Evolutionary conservation across 1,140 invertebrate species (phyloP).

Genomic region (Papilio aristodemus): DNA sequence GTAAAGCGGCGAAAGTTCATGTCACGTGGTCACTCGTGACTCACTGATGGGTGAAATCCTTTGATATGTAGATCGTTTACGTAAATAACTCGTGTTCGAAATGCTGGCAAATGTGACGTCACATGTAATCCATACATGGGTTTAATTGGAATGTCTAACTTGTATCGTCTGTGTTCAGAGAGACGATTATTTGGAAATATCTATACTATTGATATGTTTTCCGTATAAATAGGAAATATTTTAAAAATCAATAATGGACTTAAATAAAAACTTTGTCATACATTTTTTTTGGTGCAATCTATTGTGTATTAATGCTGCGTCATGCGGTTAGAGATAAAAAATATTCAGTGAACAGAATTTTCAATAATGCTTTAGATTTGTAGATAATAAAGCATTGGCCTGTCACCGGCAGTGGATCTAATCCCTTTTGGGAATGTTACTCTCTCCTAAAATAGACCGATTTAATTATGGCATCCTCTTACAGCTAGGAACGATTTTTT

Average conservation of each 20-base stretch:
- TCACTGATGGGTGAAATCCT: slow-evolving; percentile 32
- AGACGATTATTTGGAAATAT: neutral
- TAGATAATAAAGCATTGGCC: neutral
- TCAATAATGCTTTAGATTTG: slow-evolving; percentile 2
- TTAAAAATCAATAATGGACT: neutral
- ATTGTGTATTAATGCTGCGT: neutral
- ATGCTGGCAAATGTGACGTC: neutral
- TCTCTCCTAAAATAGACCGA: neutral
- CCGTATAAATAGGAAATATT: no score
- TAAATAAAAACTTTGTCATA: neutral
- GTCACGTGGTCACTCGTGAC: slow-evolving; percentile 8
- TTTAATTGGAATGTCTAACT: slow-evolving; percentile 23
- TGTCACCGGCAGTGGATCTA: slow-evolving; percentile 7
- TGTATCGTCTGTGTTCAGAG: neutral
- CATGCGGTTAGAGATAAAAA: neutral
- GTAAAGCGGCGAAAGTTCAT: slow-evolving; percentile 24
- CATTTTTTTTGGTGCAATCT: neutral
- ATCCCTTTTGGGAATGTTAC: slow-evolving; percentile 8
- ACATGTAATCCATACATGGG: slow-evolving; percentile 17
- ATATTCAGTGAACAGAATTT: neutral
- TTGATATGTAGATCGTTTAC: slow-evolving; percentile 30
- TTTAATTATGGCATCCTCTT: slow-evolving; percentile 23
- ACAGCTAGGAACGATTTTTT: slow-evolving; percentile 8
- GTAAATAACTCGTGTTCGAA: neutral
- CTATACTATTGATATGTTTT: neutral